Evolutionary conservation across 2,888 invertebrate species (phyloP), one percentile per base, ranked within the genome.

Genomic region (Tetragonisca angustula): DNA sequence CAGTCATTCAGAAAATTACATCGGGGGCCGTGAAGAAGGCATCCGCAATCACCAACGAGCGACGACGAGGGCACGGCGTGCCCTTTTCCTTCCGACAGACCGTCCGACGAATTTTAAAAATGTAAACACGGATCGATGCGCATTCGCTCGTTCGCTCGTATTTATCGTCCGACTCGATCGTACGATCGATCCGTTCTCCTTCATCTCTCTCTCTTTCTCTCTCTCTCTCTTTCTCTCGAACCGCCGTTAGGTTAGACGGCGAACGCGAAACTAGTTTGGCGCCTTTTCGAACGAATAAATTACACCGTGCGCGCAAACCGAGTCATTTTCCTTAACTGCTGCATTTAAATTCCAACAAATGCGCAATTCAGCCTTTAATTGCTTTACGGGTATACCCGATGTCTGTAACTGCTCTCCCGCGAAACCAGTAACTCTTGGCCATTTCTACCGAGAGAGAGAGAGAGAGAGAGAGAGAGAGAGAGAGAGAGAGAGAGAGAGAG

Each of bases 1-100:
- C 94, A 94, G 94, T 94, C 94, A 94, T 94, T 94, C 94, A 94
- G 94, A 94, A 94, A 94, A 94, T 94, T 94, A 94, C 94, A 94
- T 94, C 92, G 94, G 93, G 93, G 90, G 92, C 92, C 92, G 91
- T 91, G 93, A 93, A 92, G 93, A 91, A 93, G 92, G 92, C 91
- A 91, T 91, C 89, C 91, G 90, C 90, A 90, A 88, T 88, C 87
- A 88, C 61, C 88, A 88, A 86, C 86, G 83, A 81, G 84, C 84
- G 79, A 83, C 84, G 79, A 77, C 79, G 84, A 81, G 76, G 86
- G 79, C 80, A 76, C 78, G 85, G 72, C 72, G 72, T 67, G 81
- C 83, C 84, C 78, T 61, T 83, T 83, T 79, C 84, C 71, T 82
- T 79, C 84, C 72, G 81, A 79, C 79, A 36, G 69, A 56, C 27